Conservation (phyloP, 53 echinoderm and acorn worm genomes). For the Zoroaster sp. region DNA sequence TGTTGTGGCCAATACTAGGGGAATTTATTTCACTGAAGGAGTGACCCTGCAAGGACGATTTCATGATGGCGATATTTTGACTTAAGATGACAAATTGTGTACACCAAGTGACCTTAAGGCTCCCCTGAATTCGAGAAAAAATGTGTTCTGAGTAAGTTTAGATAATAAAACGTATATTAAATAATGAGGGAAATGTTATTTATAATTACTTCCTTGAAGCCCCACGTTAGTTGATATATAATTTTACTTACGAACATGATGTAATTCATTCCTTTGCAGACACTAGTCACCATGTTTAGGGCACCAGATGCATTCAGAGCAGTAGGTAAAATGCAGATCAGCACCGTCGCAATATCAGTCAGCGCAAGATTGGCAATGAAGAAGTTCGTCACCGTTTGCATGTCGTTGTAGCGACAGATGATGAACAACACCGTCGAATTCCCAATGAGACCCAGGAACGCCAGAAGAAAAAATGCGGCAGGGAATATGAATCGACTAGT, state of each 20-base stretch:
- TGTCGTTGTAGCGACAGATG: constrained; percentile 52
- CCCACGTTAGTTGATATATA: no score
- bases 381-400: constrained; percentile 70
- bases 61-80: no score
- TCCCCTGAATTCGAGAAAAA: no score
- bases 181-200: no score
- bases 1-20: no score
- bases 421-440: constrained; percentile 54
- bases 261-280: constrained; percentile 66
- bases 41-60: no score
- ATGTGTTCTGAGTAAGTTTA: no score
- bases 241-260: constrained; percentile 62
- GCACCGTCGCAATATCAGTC: constrained; percentile 46
- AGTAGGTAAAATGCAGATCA: constrained; percentile 43
- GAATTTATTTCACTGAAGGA: no score
- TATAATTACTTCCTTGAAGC: no score
- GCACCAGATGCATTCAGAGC: constrained; percentile 15
- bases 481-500: constrained; percentile 26
- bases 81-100: no score
- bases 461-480: constrained; percentile 6
- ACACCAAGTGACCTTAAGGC: no score
- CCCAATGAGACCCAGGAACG: constrained; percentile 53
- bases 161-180: no score
- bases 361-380: constrained; percentile 67
- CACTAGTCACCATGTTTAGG: neutral